Conservation (phyloP, 2,797 vertebrate genomes). For the Catamblyrhynchus diadema region DNA sequence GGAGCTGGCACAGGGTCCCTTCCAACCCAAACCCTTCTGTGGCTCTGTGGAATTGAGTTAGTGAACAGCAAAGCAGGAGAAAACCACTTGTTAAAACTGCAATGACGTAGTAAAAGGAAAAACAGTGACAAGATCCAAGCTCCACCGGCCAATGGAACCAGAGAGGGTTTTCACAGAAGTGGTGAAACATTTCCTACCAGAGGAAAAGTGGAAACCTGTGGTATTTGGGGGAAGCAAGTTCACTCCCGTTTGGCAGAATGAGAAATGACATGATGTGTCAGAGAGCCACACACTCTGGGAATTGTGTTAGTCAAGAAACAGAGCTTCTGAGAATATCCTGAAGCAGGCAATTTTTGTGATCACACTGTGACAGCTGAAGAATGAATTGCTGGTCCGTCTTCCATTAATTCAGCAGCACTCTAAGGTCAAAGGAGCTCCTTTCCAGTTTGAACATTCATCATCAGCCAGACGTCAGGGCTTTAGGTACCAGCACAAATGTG, state of each 20-base stretch:
- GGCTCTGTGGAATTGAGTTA: not conserved
- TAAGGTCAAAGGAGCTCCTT: not conserved
- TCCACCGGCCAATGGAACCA: not conserved
- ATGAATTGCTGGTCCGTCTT: not conserved
- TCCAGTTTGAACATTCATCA: not conserved
- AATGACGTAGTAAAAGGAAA: not conserved
- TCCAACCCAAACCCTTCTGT: not conserved
- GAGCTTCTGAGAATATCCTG: not conserved
- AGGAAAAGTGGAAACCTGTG: not conserved
- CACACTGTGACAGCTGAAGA: not conserved
- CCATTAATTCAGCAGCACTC: not conserved
- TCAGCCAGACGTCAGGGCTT: not conserved
- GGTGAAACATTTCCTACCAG: conserved; percentile 12
- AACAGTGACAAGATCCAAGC: not conserved
- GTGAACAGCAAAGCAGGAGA: not conserved
- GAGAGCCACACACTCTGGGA: not conserved
- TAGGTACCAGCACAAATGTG: not conserved
- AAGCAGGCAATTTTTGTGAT: not conserved
- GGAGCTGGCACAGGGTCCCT: not conserved
- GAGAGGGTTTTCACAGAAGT: not conserved
- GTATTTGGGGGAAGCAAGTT: not conserved
- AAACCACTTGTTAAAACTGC: not conserved
- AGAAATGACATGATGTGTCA: not conserved
- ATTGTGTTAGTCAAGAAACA: not conserved
- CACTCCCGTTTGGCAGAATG: conserved; percentile 8